phyloP scores from a whole-genome alignment of 2,113 vertebrate species.

The Burhinus oedicnemus region DNA sequence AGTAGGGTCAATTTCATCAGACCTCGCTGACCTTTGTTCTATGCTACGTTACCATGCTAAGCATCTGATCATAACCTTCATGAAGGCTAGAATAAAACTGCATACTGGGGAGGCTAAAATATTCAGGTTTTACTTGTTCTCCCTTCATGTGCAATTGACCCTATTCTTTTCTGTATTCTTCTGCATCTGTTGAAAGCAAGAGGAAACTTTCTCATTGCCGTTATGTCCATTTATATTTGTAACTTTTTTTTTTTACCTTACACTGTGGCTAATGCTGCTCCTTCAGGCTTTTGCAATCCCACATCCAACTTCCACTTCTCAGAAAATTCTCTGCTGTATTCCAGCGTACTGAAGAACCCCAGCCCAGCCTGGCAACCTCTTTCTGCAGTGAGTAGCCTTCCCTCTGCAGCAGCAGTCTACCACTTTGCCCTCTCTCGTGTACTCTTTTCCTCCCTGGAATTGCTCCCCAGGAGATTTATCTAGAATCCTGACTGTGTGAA shows the following conservation, averaged over 20 bases:
- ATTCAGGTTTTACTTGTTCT: background rate
- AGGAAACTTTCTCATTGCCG: background rate
- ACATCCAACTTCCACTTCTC: background rate
- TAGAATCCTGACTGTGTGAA: background rate
- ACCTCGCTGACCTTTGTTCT: background rate
- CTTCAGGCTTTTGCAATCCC: background rate
- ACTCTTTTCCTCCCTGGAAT: background rate
- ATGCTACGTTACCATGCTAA: accelerated
- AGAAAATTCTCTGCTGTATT: background rate
- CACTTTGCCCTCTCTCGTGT: accelerated
- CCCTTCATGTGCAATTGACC: background rate
- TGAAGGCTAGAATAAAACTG: background rate
- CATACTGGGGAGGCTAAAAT: background rate
- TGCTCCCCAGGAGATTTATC: background rate
- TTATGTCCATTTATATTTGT: background rate
- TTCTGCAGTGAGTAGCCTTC: accelerated
- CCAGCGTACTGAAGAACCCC: background rate
- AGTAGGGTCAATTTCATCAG: background rate
- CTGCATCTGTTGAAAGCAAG: too few relatives aligned
- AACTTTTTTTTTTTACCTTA: background rate
- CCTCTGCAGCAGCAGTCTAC: background rate
- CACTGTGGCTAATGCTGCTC: background rate
- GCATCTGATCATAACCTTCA: background rate
- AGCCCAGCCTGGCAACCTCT: background rate
- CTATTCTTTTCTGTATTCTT: background rate